Evolutionary conservation across 2,797 vertebrate genomes (phyloP).

Genomic region (Novumbra hubbsi): DNA sequence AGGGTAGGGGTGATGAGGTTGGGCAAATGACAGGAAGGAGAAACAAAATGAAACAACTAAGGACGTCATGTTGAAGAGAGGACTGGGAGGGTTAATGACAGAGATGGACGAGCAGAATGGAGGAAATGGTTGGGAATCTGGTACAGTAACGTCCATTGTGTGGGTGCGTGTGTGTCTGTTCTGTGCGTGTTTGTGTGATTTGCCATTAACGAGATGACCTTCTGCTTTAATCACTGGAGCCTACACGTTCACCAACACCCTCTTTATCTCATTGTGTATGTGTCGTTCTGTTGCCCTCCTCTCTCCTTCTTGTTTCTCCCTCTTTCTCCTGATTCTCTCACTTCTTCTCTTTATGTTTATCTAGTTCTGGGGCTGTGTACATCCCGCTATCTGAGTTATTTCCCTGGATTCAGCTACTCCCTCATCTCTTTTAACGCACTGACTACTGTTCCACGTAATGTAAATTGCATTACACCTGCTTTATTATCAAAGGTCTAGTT

Average conservation of each 20-base stretch:
- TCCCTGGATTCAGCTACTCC: slow-evolving; percentile 19
- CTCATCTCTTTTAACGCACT: not conserved
- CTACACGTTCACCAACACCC: not conserved
- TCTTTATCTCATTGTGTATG: slow-evolving; percentile 55
- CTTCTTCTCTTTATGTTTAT: not conserved
- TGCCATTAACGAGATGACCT: slow-evolving; percentile 19
- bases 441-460: not conserved
- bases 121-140: not conserved
- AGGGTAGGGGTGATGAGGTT: no score
- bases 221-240: not conserved
- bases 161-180: slow-evolving; percentile 5
- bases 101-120: not conserved
- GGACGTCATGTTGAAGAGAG: no score
- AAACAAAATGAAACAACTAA: no score
- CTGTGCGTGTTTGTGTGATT: slow-evolving; percentile 5
- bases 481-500: no score
- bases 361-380: not conserved
- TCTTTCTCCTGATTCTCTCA: not conserved
- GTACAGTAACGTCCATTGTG: not conserved
- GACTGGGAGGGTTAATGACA: not conserved
- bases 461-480: no score
- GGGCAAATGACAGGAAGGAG: no score
- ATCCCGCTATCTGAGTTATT: slow-evolving; percentile 9
- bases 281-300: slow-evolving; percentile 40
- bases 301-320: slow-evolving; percentile 27